Percentiles rank a stretch among this genome's conserved stretches.
Conservation (phyloP, 1,140 invertebrate genomes). For the Aricia agestis region DNA sequence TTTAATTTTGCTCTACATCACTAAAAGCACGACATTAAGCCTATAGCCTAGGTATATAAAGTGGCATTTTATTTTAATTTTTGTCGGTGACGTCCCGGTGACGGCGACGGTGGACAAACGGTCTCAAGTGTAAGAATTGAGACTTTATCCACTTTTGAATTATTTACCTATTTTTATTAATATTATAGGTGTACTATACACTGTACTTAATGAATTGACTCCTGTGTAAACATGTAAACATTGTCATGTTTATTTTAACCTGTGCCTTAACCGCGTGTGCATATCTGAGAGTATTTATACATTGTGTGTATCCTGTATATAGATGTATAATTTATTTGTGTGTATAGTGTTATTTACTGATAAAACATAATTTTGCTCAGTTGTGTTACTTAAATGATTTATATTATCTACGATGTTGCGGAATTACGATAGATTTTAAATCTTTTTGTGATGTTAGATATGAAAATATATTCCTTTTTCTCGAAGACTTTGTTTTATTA, state of each 20-base stretch:
- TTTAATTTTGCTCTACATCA: too few species aligned
- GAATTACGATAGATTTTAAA: slow-evolving; percentile 26
- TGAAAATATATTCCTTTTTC: slow-evolving; percentile 34
- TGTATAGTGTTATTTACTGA: background rate
- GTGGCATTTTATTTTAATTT: too few species aligned
- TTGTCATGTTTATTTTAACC: slow-evolving; percentile 8
- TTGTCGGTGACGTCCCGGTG: too few species aligned
- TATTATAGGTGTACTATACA: background rate
- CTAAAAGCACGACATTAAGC: too few species aligned
- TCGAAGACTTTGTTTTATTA: slow-evolving; percentile 13
- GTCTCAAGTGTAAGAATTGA: too few species aligned
- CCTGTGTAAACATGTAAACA: background rate
- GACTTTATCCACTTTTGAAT: too few species aligned
- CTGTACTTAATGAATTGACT: background rate
- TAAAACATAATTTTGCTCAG: slow-evolving; percentile 28
- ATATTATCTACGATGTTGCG: slow-evolving; percentile 9
- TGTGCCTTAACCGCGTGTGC: slow-evolving; percentile 6
- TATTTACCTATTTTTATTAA: too few species aligned
- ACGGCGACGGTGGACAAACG: too few species aligned
- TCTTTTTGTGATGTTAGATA: slow-evolving; percentile 24
- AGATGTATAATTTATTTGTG: slow-evolving; percentile 2
- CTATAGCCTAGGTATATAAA: too few species aligned
- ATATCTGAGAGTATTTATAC: slow-evolving; percentile 8
- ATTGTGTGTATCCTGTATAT: background rate
- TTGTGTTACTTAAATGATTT: slow-evolving; percentile 28